phyloP scores from a whole-genome alignment of 1,140 invertebrate species.

The Coenobita brevimanus region DNA sequence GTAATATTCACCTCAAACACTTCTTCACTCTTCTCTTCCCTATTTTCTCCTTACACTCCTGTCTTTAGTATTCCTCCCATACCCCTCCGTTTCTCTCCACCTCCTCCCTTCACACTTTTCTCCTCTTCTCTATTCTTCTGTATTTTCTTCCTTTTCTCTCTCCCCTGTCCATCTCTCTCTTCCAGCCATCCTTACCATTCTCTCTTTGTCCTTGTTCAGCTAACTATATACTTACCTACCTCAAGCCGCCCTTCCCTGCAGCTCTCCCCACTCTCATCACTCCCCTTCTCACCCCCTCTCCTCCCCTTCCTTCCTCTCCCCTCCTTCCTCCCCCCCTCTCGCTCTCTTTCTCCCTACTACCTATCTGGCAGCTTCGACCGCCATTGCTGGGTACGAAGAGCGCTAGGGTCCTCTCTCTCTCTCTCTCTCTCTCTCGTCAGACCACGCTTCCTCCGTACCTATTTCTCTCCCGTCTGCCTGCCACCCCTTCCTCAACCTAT shows the following conservation, averaged over 20 bases:
- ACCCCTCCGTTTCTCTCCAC: not conserved
- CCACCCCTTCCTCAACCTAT: not conserved
- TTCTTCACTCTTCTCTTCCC: too few relatives aligned
- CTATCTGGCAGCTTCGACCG: too few relatives aligned
- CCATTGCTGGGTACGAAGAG: too few relatives aligned
- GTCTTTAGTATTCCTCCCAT: not conserved
- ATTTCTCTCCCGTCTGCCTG: not conserved
- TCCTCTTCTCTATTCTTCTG: not conserved
- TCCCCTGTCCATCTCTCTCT: not conserved
- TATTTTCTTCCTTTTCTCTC: not conserved
- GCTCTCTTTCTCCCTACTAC: too few relatives aligned
- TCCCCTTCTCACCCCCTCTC: not conserved
- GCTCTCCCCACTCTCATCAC: not conserved
- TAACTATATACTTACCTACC: not conserved
- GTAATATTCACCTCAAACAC: too few relatives aligned
- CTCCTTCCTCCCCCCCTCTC: not conserved
- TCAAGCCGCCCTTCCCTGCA: not conserved
- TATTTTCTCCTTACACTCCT: not conserved
- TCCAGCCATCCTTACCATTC: not conserved
- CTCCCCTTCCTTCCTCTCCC: not conserved
- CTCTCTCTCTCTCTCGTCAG: too few relatives aligned
- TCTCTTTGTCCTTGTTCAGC: not conserved
- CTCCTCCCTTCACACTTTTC: not conserved
- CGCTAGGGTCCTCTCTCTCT: too few relatives aligned
- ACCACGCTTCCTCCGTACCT: too few relatives aligned